Evolutionary conservation across 2,888 invertebrate species (phyloP).

Genomic region (Drosophila macrospina): DNA sequence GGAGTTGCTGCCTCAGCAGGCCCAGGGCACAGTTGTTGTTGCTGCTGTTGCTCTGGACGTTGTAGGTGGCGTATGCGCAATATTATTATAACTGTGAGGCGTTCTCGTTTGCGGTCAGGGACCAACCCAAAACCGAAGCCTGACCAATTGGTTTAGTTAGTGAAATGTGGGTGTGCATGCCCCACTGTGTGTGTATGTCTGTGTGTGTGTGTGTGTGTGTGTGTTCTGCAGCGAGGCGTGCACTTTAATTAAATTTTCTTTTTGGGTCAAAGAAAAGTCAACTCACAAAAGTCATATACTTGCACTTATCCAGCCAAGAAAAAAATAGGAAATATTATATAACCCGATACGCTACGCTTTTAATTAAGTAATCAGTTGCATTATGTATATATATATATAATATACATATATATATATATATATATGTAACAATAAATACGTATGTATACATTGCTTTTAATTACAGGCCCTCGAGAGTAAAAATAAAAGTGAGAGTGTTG

Average conservation of each 20-base stretch:
- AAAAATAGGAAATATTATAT: slow-evolving; percentile 47
- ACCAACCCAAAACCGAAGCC: slow-evolving; percentile 71
- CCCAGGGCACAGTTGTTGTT: slow-evolving; percentile 55
- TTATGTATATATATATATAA: slow-evolving; percentile 27
- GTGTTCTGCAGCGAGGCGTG: slow-evolving; percentile 59
- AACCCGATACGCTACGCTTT: slow-evolving; percentile 53
- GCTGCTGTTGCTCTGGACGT: slow-evolving; percentile 38
- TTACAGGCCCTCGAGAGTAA: slow-evolving; percentile 42
- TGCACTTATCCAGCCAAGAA: slow-evolving; percentile 21
- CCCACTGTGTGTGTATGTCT: slow-evolving; percentile 19
- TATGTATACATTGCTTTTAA: slow-evolving; percentile 44
- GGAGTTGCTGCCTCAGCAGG: slow-evolving; percentile 63
- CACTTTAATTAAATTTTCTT: slow-evolving; percentile 79
- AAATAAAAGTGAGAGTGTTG: slow-evolving; percentile 61
- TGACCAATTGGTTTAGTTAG: slow-evolving; percentile 77
- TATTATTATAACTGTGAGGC: slow-evolving; percentile 78
- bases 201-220: slow-evolving; percentile 23
- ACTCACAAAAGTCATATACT: slow-evolving; percentile 2
- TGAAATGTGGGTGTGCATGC: slow-evolving; percentile 75
- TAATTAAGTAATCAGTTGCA: slow-evolving; percentile 64
- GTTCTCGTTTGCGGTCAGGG: slow-evolving; percentile 76
- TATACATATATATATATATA: slow-evolving; percentile 11
- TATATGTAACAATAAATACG: slow-evolving; percentile 11
- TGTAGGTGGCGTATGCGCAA: slow-evolving; percentile 81
- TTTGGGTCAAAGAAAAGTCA: slow-evolving; percentile 69